These are phyloP conservation scores for Aporophyla nigra DNA, from an alignment of 2,888 invertebrate genomes.

Conservation along the genomic window DNA sequence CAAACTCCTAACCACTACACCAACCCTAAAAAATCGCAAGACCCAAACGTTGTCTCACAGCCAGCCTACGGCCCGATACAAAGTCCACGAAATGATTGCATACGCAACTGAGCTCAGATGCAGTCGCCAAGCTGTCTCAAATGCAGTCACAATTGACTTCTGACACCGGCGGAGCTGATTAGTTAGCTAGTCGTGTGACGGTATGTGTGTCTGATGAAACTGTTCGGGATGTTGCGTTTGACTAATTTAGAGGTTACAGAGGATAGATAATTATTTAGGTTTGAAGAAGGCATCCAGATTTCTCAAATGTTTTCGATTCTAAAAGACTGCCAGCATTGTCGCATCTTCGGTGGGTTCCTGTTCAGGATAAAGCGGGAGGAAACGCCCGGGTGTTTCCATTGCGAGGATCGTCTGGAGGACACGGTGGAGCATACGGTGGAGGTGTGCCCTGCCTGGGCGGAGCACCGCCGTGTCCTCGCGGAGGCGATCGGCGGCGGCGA, in stretches of 20 bases:
- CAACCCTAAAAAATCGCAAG: constrained; percentile 15
- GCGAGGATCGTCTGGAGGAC: no score
- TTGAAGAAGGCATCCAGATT: no score
- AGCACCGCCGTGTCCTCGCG: no score
- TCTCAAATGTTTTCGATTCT: no score
- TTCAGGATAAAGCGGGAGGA: no score
- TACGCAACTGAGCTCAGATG: constrained; percentile 31
- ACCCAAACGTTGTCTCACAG: background rate
- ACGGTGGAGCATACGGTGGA: no score
- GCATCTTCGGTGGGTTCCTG: no score
- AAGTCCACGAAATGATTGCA: constrained; percentile 66
- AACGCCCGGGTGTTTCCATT: no score
- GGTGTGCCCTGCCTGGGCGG: no score
- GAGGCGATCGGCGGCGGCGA: no score
- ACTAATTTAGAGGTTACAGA: background rate
- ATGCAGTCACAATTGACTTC: constrained; percentile 64
- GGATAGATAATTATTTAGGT: background rate
- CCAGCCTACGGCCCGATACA: constrained; percentile 48
- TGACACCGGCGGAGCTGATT: constrained; percentile 51
- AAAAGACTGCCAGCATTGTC: no score
- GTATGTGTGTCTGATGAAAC: constrained; percentile 48
- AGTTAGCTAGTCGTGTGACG: constrained; percentile 26
- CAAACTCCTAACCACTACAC: background rate
- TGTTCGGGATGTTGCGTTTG: constrained; percentile 30
- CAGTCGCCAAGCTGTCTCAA: constrained; percentile 70